phyloP scores from a whole-genome alignment of 2,888 invertebrate species.

The Cristatella mucedo region DNA sequence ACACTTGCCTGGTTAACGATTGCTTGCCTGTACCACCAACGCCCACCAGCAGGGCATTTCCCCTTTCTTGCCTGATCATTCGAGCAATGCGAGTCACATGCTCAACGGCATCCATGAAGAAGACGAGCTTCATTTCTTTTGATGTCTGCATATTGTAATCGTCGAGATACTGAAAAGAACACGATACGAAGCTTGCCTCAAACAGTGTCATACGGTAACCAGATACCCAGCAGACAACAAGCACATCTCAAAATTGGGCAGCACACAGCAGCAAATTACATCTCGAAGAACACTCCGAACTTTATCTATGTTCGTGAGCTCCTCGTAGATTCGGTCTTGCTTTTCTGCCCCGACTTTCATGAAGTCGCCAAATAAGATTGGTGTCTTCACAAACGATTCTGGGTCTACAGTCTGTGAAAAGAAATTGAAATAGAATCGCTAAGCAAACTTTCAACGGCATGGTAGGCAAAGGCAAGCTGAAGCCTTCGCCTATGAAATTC shows the following conservation, averaged over 20 bases:
- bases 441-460: background rate
- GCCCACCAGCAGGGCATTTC: conserved; percentile 39
- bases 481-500: no score
- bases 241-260: background rate
- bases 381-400: conserved; percentile 26
- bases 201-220: background rate
- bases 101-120: conserved; percentile 51
- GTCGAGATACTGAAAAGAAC: conserved; percentile 52
- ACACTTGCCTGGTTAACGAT: conserved; percentile 36
- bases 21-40: conserved; percentile 41
- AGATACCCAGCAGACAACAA: background rate
- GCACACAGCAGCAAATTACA: conserved; percentile 40
- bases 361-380: conserved; percentile 67
- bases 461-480: no score
- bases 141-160: conserved; percentile 63
- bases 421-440: background rate
- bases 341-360: conserved; percentile 56
- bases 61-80: conserved; percentile 38
- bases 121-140: conserved; percentile 65
- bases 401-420: conserved; percentile 26
- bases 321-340: conserved; percentile 62
- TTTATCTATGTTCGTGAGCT: conserved; percentile 57
- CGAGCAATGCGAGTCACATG: conserved; percentile 38
- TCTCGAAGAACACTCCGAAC: conserved; percentile 52
- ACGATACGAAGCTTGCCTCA: background rate